Evolutionary conservation across 2,797 vertebrate species (phyloP).

Genomic region (Hippoglossus hippoglossus): DNA sequence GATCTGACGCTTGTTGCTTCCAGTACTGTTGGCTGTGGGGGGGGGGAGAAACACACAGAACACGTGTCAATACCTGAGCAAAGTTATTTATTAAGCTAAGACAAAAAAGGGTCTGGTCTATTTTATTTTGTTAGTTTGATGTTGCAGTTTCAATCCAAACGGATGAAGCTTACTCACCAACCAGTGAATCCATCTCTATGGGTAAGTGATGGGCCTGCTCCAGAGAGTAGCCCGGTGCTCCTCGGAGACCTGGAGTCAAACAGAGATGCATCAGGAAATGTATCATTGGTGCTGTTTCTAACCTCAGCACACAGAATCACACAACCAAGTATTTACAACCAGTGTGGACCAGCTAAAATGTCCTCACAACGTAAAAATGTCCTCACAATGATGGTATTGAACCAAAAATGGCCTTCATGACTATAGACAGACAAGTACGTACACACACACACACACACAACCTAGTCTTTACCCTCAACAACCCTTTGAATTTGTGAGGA

Average conservation of each 20-base stretch:
- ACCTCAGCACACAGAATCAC: not conserved
- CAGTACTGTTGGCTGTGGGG: conserved; percentile 90
- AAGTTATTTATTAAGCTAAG: conserved; percentile 1
- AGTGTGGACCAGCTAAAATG: too few relatives aligned
- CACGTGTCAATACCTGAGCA: conserved; percentile 27
- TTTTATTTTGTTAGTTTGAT: not conserved
- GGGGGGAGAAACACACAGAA: conserved; percentile 21
- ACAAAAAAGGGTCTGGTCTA: not conserved
- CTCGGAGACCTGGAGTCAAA: conserved; percentile 88
- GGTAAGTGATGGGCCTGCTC: conserved; percentile 98
- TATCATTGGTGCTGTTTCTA: conserved; percentile 10
- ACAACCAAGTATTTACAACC: too few relatives aligned
- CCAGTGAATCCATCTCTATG: conserved; percentile 98
- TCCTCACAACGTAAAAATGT: too few relatives aligned
- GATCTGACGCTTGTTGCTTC: conserved; percentile 97
- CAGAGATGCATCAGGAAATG: conserved; percentile 38
- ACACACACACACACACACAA: too few relatives aligned
- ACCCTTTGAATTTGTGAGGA: too few relatives aligned
- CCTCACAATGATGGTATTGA: too few relatives aligned
- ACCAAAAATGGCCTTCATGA: too few relatives aligned
- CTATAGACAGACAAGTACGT: not conserved
- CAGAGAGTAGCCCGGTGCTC: conserved; percentile 97
- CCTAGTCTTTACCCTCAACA: too few relatives aligned
- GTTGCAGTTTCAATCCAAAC: conserved; percentile 10
- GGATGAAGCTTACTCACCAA: conserved; percentile 84